phyloP scores from a whole-genome alignment of 2,888 invertebrate genomes.

The Esperia sulphurella region DNA sequence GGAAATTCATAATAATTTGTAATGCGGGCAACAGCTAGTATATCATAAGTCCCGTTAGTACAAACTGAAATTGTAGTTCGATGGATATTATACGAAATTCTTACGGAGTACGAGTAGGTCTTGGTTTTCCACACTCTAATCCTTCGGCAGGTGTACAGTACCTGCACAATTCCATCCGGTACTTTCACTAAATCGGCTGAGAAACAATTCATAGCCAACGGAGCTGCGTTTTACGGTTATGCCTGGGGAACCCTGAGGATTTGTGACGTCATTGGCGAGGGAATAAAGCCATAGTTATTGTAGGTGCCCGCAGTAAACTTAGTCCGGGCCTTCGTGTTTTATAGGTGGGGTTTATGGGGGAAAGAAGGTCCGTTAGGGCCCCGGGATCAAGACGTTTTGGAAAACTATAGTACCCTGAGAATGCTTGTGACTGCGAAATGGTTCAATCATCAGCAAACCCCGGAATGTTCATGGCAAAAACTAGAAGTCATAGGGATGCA shows the following conservation, averaged over 20 bases:
- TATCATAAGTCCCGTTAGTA: no score
- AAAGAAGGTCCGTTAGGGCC: neutral
- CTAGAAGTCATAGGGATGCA: no score
- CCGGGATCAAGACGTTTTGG: neutral
- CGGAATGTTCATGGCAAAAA: no score
- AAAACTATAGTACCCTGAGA: neutral
- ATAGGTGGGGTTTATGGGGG: constrained; percentile 28
- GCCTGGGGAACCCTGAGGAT: constrained; percentile 21
- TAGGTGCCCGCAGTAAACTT: constrained; percentile 22
- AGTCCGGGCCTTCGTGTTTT: constrained; percentile 23
- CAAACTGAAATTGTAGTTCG: no score
- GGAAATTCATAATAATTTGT: no score
- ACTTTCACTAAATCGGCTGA: constrained; percentile 21
- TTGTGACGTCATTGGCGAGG: constrained; percentile 36
- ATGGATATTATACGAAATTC: no score
- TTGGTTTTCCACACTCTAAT: neutral
- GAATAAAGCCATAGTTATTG: constrained; percentile 28
- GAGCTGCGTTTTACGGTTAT: constrained; percentile 32
- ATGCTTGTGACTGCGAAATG: no score
- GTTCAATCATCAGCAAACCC: no score
- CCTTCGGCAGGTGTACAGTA: neutral
- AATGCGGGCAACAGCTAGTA: no score
- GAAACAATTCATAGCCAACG: constrained; percentile 29
- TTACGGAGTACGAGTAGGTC: no score
- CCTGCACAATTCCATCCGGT: neutral